These are phyloP conservation scores for Agrochola litura DNA, from an alignment of 2,888 invertebrate species.

Conservation along the genomic window DNA sequence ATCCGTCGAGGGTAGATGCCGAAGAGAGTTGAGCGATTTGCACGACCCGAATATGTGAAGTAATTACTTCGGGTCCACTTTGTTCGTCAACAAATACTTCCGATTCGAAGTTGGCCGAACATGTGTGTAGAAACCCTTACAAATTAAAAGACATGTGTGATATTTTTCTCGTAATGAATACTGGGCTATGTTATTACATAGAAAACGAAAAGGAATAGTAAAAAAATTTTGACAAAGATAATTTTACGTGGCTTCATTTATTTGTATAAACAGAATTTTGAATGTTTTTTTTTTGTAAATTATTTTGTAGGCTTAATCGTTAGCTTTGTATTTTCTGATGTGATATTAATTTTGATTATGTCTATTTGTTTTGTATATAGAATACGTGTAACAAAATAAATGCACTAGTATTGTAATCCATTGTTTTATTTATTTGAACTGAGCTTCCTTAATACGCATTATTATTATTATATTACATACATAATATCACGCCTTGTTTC, in stretches of 20 bases:
- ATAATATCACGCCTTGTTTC: no score
- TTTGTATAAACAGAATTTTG: constrained; percentile 49
- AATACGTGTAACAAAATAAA: constrained; percentile 60
- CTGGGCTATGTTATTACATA: neutral
- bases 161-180: neutral
- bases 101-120: neutral
- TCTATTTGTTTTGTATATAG: constrained; percentile 62
- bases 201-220: neutral
- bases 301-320: constrained; percentile 65
- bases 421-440: constrained; percentile 28
- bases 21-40: neutral
- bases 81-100: neutral
- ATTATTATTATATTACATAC: no score
- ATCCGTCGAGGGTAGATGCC: neutral
- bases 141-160: neutral
- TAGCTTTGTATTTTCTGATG: constrained; percentile 73
- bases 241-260: constrained; percentile 18
- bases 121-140: neutral
- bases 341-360: constrained; percentile 77
- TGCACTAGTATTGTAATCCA: constrained; percentile 36
- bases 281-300: constrained; percentile 61
- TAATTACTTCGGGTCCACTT: neutral
- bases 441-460: no score
- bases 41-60: no score
- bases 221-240: constrained; percentile 13